Conservation (phyloP, 2,113 vertebrate species). For the Oophaga pumilio region DNA sequence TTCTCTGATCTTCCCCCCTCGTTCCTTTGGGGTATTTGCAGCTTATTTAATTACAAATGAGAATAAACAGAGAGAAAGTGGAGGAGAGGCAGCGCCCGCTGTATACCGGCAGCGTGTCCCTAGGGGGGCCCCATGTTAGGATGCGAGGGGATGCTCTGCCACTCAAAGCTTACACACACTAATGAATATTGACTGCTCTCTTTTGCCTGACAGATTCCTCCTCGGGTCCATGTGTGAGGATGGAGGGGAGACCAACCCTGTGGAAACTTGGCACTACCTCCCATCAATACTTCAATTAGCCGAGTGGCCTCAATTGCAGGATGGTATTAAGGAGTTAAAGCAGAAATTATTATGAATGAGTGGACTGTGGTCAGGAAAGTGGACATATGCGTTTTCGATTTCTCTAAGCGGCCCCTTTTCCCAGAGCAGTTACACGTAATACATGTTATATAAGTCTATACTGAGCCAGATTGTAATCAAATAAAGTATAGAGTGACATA, state of each 20-base stretch:
- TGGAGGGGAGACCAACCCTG: constrained; percentile 22
- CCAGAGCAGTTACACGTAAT: neutral
- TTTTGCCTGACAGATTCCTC: constrained; percentile 59
- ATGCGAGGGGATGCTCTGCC: constrained; percentile 48
- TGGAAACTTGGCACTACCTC: constrained; percentile 33
- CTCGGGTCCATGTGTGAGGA: constrained; percentile 28
- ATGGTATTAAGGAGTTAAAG: constrained; percentile 12
- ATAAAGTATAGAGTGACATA: neutral
- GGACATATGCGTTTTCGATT: neutral
- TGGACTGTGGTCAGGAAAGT: constrained; percentile 9
- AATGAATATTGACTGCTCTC: constrained; percentile 60
- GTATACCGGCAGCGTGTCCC: constrained; percentile 36
- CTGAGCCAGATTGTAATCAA: neutral
- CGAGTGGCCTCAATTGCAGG: constrained; percentile 1
- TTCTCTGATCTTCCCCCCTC: constrained; percentile 9
- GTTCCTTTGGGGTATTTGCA: constrained; percentile 53
- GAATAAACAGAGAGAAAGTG: constrained; percentile 46
- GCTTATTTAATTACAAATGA: constrained; percentile 54
- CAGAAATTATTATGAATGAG: constrained; percentile 27
- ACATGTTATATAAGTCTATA: neutral
- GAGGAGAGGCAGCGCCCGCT: constrained; percentile 33
- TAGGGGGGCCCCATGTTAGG: constrained; percentile 29
- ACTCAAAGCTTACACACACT: constrained; percentile 54
- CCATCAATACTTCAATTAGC: constrained; percentile 47
- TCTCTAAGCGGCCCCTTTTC: neutral